Evolutionary conservation across 2,113 vertebrate genomes (phyloP), one percentile per base, ranked within the genome.

Genomic region (Crotophaga sulcirostris): DNA sequence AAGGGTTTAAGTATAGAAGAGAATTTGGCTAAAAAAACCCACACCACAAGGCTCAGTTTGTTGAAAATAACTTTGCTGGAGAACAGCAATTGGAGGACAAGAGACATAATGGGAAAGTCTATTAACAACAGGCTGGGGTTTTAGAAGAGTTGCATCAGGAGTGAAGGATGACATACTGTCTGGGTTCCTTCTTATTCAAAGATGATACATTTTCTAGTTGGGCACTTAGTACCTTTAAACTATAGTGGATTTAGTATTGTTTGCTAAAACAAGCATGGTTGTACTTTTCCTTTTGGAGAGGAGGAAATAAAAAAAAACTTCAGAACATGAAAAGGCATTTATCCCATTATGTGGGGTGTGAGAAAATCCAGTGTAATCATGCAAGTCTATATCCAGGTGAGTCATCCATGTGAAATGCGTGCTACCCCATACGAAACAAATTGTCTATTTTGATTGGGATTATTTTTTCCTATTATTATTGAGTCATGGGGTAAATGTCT

Each of bases 401-500:
- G 29, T 97, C 64, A 96, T 68, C 62, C 49, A 17, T 33, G 52
- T 69, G 60, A 91, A 84, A 86, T 33, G 36, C 42, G 25, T 88
- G 70, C 58, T 80, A 68, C 11, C 42, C 66, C 42, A 75, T 95
- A 84, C 5, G 49, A 96, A 91, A 95, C 70, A 68, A 78, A 24
- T 78, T 93, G 51, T 63, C 84, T 96, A 36, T 72, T 95, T 91
- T 82, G 74, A 84, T 88, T 93, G 59, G 13, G 31, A 69, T 80
- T 4, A 52, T 79, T 83, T 87, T 76, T 66, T 16, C 34, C 25
- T 49, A 47, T 66, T 58, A 49, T 25, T 56, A 62, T 13, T 96
- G 63, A 95, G 38, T 96, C 73, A 88, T 72, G 66, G 88, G 83
- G 40, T 81, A 85, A 94, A 66, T 75, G 62, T 95, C 67, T 92